A percentile compares a stretch with the other conserved stretches of the same genome.
Evolutionary conservation across 2,888 invertebrate species (phyloP).

Genomic region (Epistrophe eligans): DNA sequence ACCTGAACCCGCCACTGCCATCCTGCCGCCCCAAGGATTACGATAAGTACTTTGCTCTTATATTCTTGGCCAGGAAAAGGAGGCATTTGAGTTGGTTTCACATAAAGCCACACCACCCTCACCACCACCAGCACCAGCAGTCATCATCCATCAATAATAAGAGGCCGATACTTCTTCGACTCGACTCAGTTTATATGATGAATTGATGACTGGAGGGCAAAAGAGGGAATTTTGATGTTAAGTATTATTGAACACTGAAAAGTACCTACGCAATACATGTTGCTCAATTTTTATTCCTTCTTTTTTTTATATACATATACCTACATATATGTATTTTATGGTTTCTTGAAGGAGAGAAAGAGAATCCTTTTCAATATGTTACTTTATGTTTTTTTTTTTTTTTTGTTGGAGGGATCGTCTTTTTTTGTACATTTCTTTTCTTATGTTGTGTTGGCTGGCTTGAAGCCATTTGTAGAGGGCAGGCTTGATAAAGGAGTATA

Average conservation of each 20-base stretch:
- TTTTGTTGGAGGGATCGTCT: not conserved
- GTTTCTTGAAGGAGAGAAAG: slow-evolving; percentile 46
- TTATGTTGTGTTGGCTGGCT: slow-evolving; percentile 40
- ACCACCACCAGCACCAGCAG: not conserved
- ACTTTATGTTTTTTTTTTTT: slow-evolving; percentile 26
- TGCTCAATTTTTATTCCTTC: slow-evolving; percentile 41
- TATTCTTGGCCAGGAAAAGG: slow-evolving; percentile 21
- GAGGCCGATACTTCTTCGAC: slow-evolving; percentile 12
- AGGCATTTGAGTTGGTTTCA: slow-evolving; percentile 11
- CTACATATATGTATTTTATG: slow-evolving; percentile 22
- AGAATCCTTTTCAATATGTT: slow-evolving; percentile 49
- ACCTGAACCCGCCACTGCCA: not conserved
- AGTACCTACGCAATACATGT: slow-evolving; percentile 45
- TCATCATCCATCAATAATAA: slow-evolving; percentile 38
- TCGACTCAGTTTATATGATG: slow-evolving; percentile 10
- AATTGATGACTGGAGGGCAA: slow-evolving; percentile 8
- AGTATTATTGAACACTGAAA: slow-evolving; percentile 61
- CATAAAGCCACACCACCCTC: slow-evolving; percentile 21
- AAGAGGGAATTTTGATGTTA: slow-evolving; percentile 37
- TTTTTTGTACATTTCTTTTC: slow-evolving; percentile 16
- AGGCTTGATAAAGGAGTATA: slow-evolving; percentile 42
- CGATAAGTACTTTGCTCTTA: slow-evolving; percentile 18
- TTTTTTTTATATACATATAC: slow-evolving; percentile 7
- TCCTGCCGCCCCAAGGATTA: slow-evolving; percentile 7
- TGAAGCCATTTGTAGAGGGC: slow-evolving; percentile 59